phyloP scores from a whole-genome alignment of 2,888 invertebrate species.

The Plagiodera versicolora region DNA sequence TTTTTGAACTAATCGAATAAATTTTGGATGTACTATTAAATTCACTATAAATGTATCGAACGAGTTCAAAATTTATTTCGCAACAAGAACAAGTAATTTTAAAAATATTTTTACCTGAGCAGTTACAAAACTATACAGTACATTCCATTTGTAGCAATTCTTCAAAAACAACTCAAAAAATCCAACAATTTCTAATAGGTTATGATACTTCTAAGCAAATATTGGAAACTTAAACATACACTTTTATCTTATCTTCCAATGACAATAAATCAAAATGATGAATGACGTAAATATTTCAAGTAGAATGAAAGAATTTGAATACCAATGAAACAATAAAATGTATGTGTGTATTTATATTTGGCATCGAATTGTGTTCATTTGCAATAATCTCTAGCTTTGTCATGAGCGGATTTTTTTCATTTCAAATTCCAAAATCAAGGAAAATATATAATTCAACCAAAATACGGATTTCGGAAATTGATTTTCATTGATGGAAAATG shows the following conservation, averaged over 20 bases:
- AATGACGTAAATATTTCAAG: neutral
- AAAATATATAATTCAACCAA: too few relatives aligned
- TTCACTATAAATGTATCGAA: too few relatives aligned
- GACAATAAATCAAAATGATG: neutral
- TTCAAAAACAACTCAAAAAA: neutral
- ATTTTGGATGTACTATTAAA: too few relatives aligned
- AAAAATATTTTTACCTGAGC: constrained; percentile 15
- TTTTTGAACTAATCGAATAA: too few relatives aligned
- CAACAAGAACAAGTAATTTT: constrained; percentile 10
- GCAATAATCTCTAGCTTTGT: too few relatives aligned
- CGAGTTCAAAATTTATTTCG: neutral
- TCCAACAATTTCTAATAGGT: neutral
- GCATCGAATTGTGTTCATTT: too few relatives aligned
- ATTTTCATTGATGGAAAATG: too few relatives aligned
- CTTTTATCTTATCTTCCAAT: neutral
- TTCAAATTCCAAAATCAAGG: too few relatives aligned
- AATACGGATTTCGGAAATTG: too few relatives aligned
- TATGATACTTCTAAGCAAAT: neutral
- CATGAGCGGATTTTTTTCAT: too few relatives aligned
- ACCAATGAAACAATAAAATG: neutral
- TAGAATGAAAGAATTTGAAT: neutral
- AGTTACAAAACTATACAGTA: neutral
- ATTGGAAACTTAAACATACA: neutral
- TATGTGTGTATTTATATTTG: too few relatives aligned
- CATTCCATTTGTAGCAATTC: neutral